Conservation (phyloP, 2,113 vertebrate species). For the Athene noctua region DNA sequence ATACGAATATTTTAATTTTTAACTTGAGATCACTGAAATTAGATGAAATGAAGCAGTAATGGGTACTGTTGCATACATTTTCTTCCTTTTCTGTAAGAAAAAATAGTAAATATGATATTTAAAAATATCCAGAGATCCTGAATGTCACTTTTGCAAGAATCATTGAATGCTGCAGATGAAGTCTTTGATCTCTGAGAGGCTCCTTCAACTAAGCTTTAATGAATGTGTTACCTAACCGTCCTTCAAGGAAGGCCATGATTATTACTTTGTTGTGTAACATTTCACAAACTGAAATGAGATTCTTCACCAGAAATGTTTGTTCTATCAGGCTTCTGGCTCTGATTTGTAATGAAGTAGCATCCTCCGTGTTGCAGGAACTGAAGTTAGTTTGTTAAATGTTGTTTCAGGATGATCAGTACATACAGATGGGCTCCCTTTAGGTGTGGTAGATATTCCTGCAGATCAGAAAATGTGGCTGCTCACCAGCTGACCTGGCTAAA, state of each 20-base stretch:
- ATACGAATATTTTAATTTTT: not conserved
- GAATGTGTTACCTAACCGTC: slow-evolving; percentile 37
- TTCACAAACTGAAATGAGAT: slow-evolving; percentile 20
- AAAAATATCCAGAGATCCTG: slow-evolving; percentile 22
- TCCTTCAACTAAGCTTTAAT: slow-evolving; percentile 44
- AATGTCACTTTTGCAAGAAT: slow-evolving; percentile 6
- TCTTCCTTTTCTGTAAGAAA: not conserved
- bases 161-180: not conserved
- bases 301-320: not conserved
- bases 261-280: slow-evolving; percentile 18
- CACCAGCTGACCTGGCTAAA: not conserved
- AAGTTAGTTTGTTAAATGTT: not conserved
- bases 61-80: not conserved
- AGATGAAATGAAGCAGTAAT: not conserved
- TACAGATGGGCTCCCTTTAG: not conserved
- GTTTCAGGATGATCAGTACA: not conserved
- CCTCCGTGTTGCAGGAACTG: not conserved
- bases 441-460: not conserved
- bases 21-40: not conserved
- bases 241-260: slow-evolving; percentile 26
- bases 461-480: not conserved
- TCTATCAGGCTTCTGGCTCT: not conserved
- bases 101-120: slow-evolving; percentile 20
- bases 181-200: slow-evolving; percentile 42
- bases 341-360: not conserved